Percentiles rank a stretch among this genome's conserved stretches.
Evolutionary conservation across 2,113 vertebrate genomes (phyloP).

Genomic region (Morone saxatilis): DNA sequence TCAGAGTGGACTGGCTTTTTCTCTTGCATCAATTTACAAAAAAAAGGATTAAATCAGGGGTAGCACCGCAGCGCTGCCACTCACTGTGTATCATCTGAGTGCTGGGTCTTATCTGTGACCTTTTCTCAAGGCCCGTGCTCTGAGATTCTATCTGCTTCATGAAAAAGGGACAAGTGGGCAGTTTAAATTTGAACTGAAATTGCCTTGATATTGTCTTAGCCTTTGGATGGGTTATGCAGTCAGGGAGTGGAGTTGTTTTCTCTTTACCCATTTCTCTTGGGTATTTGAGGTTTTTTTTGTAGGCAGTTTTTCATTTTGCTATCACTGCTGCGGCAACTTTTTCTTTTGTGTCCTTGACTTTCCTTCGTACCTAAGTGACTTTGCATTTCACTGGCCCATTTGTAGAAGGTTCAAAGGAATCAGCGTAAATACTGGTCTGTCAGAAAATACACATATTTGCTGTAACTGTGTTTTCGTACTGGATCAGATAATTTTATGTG

Average conservation of each 20-base stretch:
- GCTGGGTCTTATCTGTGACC: slow-evolving; percentile 77
- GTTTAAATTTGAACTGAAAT: slow-evolving; percentile 82
- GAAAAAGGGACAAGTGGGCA: slow-evolving; percentile 75
- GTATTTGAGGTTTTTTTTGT: not conserved
- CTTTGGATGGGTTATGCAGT: slow-evolving; percentile 64
- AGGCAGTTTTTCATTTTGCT: slow-evolving; percentile 64
- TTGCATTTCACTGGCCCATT: slow-evolving; percentile 41
- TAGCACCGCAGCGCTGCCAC: slow-evolving; percentile 26
- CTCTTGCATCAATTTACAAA: slow-evolving; percentile 25
- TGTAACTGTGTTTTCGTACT: not conserved
- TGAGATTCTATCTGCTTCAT: slow-evolving; percentile 77
- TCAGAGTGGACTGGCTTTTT: slow-evolving; percentile 20
- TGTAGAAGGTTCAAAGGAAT: slow-evolving; percentile 19
- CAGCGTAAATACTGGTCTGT: not conserved
- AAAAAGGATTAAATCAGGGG: slow-evolving; percentile 42
- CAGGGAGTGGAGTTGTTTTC: slow-evolving; percentile 67
- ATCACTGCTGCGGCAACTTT: slow-evolving; percentile 42
- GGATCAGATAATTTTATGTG: slow-evolving; percentile 2
- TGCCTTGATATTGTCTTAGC: slow-evolving; percentile 81
- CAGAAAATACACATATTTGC: not conserved
- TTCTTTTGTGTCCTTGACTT: slow-evolving; percentile 55
- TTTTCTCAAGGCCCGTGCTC: slow-evolving; percentile 70
- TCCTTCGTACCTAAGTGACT: slow-evolving; percentile 48
- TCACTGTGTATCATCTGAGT: slow-evolving; percentile 59
- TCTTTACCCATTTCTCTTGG: slow-evolving; percentile 58